Evolutionary conservation across 2,888 invertebrate genomes (phyloP), one percentile per base, ranked within the genome.

Genomic region (Stenoptilia bipunctidactyla): DNA sequence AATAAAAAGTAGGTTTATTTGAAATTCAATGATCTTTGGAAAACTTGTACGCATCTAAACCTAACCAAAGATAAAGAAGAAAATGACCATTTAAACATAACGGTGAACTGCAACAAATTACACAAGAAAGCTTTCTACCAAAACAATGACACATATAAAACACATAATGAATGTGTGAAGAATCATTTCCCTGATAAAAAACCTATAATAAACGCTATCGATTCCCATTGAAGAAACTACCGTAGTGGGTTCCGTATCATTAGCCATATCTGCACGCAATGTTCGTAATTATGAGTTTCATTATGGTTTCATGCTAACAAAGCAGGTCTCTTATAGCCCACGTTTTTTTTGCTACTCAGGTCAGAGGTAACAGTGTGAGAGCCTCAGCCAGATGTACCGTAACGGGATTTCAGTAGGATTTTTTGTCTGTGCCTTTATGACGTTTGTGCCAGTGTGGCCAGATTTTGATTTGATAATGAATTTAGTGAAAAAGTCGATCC

Each of bases 371-470:
- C 40, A 36, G 51, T 42, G 47, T 50, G 56, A 46, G 55, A 60
- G 56, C 65, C 64, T 66, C 70, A 73, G 79, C 77, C 82, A 83
- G 80, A 83, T 82, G 82, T 62, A 67, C 39, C 52, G 54, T 43
- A 80, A 79, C 80, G 80, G 82, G 80, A 12, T 30, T 8, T 30
- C 3, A 8, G 30, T 3, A 9, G 2, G 30, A n/a, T 30, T 30
- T 30, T 12, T n/a, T 30, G 30, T n/a, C 10, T 10, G 20, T 8
- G 3, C 8, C 20, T 5, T 3, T 3, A 20, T 20, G 20, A 20
- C 20, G 20, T 20, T 20, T 20, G 20, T 20, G 20, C 8, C 8
- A 3, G 3, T 8, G 20, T 20, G 20, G 8, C 8, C 4, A 20
- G 20, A 8, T 20, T 20, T 20, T 20, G 20, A 20, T 5, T 5